A percentile compares a stretch with the other conserved stretches of the same genome.
phyloP scores from a whole-genome alignment of 1,140 invertebrate genomes.

The Artemia franciscana region DNA sequence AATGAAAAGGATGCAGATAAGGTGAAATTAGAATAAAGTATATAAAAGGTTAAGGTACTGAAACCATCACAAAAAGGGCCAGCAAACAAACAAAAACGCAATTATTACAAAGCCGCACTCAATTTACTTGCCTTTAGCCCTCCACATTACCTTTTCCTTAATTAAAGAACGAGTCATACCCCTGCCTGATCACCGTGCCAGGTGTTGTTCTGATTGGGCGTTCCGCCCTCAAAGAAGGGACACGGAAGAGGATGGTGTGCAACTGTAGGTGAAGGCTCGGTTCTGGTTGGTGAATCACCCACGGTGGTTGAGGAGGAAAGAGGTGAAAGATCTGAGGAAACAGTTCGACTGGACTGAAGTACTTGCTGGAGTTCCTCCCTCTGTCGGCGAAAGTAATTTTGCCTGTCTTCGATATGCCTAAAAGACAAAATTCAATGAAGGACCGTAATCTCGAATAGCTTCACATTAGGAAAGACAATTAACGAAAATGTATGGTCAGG shows the following conservation, averaged over 20 bases:
- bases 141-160: neutral
- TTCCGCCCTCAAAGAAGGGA: neutral
- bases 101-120: neutral
- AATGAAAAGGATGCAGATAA: too few species aligned
- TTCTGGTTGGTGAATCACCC: neutral
- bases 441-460: too few species aligned
- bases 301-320: neutral
- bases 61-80: neutral
- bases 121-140: neutral
- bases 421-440: too few species aligned
- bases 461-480: neutral
- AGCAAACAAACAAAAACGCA: neutral
- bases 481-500: neutral
- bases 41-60: neutral
- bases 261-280: too few species aligned
- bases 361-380: neutral
- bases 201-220: neutral
- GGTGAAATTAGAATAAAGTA: neutral
- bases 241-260: neutral
- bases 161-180: neutral
- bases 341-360: neutral
- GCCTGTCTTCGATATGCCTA: neutral
- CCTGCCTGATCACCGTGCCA: neutral
- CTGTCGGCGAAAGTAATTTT: neutral
- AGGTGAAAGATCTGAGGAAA: neutral